These are phyloP conservation scores for Tachystola acroxantha DNA, from an alignment of 2,888 invertebrate genomes.

Conservation along the genomic window DNA sequence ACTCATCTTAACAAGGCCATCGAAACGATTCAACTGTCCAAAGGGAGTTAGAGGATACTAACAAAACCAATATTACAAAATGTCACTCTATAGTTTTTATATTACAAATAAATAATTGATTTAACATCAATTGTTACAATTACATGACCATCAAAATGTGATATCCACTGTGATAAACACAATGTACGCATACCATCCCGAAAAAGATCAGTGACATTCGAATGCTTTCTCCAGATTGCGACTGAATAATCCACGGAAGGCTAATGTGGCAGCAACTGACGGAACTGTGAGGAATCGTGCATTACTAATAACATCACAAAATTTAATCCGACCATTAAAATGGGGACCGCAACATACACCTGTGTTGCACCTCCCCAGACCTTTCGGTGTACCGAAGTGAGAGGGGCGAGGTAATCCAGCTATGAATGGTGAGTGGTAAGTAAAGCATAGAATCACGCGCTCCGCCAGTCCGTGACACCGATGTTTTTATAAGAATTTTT, in stretches of 20 bases:
- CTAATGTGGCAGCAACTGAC: conserved; percentile 38
- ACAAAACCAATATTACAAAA: too few species aligned
- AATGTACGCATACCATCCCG: too few species aligned
- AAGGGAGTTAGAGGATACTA: too few species aligned
- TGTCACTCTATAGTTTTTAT: too few species aligned
- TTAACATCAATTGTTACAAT: too few species aligned
- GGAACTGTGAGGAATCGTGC: conserved; percentile 47
- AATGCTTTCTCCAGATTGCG: conserved; percentile 46
- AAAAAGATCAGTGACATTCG: conserved; percentile 24
- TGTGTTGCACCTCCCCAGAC: conserved; percentile 23
- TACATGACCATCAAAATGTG: too few species aligned
- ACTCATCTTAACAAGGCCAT: too few species aligned
- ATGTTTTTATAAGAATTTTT: conserved; percentile 41
- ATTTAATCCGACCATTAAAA: conserved; percentile 29
- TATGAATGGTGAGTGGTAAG: conserved; percentile 26
- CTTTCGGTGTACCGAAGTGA: conserved; percentile 26
- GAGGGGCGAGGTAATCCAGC: conserved; percentile 28
- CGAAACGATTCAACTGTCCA: too few species aligned
- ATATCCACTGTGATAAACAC: too few species aligned
- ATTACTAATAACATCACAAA: conserved; percentile 41
- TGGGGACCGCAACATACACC: conserved; percentile 24
- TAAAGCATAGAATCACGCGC: conserved; percentile 48
- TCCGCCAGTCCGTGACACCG: conserved; percentile 56
- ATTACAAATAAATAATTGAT: too few species aligned
- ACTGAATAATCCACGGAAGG: conserved; percentile 24